Conservation (phyloP, 2,113 vertebrate species). For the Lathamus discolor region DNA sequence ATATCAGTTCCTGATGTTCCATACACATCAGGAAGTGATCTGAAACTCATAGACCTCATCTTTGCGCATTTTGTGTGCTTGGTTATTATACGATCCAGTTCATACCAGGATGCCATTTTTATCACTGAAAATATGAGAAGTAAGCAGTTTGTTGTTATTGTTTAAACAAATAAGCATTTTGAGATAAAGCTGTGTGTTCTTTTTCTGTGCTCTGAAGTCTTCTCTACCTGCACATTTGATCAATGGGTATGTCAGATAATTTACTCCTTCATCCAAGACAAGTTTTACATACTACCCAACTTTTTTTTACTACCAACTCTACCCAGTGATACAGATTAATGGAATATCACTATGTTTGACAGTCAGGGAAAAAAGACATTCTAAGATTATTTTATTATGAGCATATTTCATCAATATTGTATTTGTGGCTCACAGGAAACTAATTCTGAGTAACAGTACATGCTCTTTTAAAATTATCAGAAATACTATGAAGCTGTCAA, state of each 20-base stretch:
- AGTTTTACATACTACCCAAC: background rate
- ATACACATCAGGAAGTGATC: background rate
- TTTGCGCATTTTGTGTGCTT: background rate
- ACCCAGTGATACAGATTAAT: background rate
- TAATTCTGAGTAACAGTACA: background rate
- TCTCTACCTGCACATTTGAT: background rate
- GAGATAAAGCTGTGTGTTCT: background rate
- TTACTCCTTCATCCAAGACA: background rate
- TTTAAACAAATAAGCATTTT: background rate
- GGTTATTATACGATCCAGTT: background rate
- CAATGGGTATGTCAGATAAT: background rate
- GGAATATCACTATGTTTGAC: background rate
- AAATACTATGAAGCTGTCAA: slow-evolving; percentile 7
- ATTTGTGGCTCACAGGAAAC: background rate
- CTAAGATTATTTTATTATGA: background rate
- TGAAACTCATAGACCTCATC: background rate
- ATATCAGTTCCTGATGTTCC: background rate
- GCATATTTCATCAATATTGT: slow-evolving; percentile 15
- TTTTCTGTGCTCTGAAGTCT: background rate
- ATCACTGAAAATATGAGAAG: background rate
- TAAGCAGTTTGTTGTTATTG: background rate
- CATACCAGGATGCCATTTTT: background rate
- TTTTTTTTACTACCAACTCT: background rate
- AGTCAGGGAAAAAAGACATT: background rate
- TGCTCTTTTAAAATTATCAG: background rate